These are phyloP conservation scores for Stenichneumon culpator DNA, from an alignment of 2,888 invertebrate species.

Conservation along the genomic window DNA sequence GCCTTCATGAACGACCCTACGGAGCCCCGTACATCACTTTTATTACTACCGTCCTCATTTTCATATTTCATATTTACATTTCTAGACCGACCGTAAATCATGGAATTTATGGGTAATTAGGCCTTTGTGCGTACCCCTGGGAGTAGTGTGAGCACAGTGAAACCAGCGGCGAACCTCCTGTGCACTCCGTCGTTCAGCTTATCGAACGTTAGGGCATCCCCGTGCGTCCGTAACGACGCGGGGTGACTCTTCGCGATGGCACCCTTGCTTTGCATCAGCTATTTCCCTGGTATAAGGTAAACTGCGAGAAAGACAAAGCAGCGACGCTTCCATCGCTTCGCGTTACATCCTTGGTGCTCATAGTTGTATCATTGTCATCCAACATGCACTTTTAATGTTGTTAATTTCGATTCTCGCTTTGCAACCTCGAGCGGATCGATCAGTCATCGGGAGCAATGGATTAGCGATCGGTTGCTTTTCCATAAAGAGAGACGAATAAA, in stretches of 20 bases:
- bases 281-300: constrained; percentile 44
- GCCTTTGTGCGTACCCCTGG: constrained; percentile 81
- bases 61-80: constrained; percentile 85
- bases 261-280: constrained; percentile 19
- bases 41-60: constrained; percentile 86
- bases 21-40: constrained; percentile 86
- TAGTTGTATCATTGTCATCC: not conserved
- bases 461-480: no score
- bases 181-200: constrained; percentile 71
- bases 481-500: no score
- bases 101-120: constrained; percentile 85
- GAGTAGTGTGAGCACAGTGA: constrained; percentile 58
- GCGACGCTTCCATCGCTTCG: constrained; percentile 24
- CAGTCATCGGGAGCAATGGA: no score
- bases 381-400: not conserved
- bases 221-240: constrained; percentile 58
- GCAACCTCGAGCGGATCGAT: no score
- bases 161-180: constrained; percentile 50
- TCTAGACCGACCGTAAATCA: constrained; percentile 84
- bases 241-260: constrained; percentile 46
- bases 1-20: constrained; percentile 86
- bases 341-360: not conserved
- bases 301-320: constrained; percentile 27
- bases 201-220: constrained; percentile 75
- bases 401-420: not conserved